phyloP scores from a whole-genome alignment of 2,797 vertebrate genomes.

The Channallabes apus region DNA sequence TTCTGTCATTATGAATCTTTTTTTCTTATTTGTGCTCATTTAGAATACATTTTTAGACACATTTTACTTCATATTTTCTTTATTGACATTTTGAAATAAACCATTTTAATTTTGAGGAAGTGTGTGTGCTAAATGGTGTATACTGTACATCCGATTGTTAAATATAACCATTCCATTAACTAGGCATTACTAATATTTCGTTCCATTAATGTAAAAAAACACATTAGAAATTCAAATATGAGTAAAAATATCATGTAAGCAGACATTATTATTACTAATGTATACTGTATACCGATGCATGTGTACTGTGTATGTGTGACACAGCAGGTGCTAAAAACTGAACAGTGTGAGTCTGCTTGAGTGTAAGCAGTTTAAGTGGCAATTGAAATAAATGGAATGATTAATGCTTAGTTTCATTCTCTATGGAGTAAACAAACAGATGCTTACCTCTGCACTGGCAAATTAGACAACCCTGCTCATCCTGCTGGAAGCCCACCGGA shows the following conservation, averaged over 20 bases:
- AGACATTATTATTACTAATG: conserved; percentile 33
- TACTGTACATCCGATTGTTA: background rate
- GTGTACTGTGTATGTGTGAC: conserved; percentile 19
- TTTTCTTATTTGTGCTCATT: background rate
- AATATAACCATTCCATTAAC: background rate
- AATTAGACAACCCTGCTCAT: conserved; percentile 78
- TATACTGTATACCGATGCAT: conserved; percentile 30
- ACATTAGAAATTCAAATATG: background rate
- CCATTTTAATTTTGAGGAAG: background rate
- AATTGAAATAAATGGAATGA: background rate
- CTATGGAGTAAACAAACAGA: background rate
- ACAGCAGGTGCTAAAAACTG: conserved; percentile 42
- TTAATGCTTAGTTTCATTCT: background rate
- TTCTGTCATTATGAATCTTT: background rate
- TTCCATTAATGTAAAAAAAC: background rate
- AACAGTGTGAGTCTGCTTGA: background rate
- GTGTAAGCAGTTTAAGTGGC: background rate
- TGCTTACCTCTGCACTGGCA: conserved; percentile 84
- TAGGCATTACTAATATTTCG: background rate
- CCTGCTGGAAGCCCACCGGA: conserved; percentile 83
- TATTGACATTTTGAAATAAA: background rate
- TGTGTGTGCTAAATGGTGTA: background rate
- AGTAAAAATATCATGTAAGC: background rate
- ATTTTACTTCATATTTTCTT: background rate
- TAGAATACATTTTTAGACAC: background rate